Percentiles rank a stretch among this genome's conserved stretches.
Conservation (phyloP, 2,797 vertebrate genomes). For the Sebastolobus altivelis region DNA sequence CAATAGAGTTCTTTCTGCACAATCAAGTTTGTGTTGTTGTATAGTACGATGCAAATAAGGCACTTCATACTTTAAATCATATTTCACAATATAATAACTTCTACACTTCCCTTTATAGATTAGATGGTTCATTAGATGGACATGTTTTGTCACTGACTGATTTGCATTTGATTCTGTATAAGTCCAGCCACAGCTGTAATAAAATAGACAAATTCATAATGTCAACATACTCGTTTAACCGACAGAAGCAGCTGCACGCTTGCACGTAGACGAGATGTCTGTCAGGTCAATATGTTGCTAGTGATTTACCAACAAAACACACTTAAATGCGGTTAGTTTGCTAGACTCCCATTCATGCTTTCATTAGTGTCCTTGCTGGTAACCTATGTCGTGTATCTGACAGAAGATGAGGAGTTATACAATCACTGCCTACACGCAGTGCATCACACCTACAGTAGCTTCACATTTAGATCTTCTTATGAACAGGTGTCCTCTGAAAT, state of each 20-base stretch:
- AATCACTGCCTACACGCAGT: not conserved
- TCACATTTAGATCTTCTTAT: not conserved
- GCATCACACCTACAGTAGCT: not conserved
- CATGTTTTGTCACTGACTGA: not conserved
- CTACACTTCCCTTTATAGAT: not conserved
- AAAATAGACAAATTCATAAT: not conserved
- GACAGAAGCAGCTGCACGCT: slow-evolving; percentile 14
- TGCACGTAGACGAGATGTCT: slow-evolving; percentile 1
- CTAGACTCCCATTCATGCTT: not conserved
- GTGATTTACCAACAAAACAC: slow-evolving; percentile 8
- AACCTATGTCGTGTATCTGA: not conserved
- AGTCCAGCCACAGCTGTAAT: not conserved
- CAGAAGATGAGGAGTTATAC: not conserved
- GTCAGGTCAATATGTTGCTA: slow-evolving; percentile 26
- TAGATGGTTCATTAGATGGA: not conserved
- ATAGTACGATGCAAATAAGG: not conserved
- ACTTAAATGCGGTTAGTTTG: not conserved
- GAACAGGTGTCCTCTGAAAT: not conserved
- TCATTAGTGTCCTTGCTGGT: not conserved
- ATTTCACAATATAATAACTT: slow-evolving; percentile 1
- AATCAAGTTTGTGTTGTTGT: not conserved
- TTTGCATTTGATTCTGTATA: not conserved
- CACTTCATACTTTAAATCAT: not conserved
- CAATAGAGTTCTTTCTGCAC: not conserved
- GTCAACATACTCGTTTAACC: not conserved